phyloP scores from a whole-genome alignment of 2,888 invertebrate genomes.

The Epinotia ramella region DNA sequence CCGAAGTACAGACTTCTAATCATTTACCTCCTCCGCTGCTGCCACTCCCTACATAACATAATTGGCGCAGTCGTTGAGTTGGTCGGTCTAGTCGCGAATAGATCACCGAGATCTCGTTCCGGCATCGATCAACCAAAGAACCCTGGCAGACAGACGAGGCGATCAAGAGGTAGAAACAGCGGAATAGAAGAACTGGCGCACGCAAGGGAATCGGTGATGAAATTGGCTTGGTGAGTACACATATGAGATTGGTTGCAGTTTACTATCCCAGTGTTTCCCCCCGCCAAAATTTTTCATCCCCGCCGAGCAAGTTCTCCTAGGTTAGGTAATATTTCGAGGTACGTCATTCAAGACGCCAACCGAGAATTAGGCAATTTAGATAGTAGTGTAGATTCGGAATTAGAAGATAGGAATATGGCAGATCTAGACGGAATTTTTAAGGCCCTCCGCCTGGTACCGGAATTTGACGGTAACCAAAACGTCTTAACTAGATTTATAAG shows the following conservation, averaged over 20 bases:
- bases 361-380: too few relatives aligned
- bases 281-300: too few relatives aligned
- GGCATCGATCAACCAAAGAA: constrained; percentile 14
- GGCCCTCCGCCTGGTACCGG: neutral
- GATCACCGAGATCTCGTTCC: constrained; percentile 16
- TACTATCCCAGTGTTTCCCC: too few relatives aligned
- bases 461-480: neutral
- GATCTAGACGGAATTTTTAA: too few relatives aligned
- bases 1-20: neutral
- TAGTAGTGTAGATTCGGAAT: too few relatives aligned
- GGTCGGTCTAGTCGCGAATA: constrained; percentile 18
- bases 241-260: constrained; percentile 4
- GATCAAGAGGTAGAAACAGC: constrained; percentile 6
- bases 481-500: neutral
- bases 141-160: constrained; percentile 15
- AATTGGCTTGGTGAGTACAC: neutral
- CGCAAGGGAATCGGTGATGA: neutral
- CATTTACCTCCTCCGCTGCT: neutral
- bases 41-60: constrained; percentile 4
- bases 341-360: too few relatives aligned
- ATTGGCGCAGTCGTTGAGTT: constrained; percentile 11
- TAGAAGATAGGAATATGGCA: too few relatives aligned
- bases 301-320: too few relatives aligned
- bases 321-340: too few relatives aligned
- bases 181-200: constrained; percentile 4